Evolutionary conservation across 2,113 vertebrate genomes (phyloP), one percentile per base, ranked within the genome.

Genomic region (Takifugu bimaculatus): DNA sequence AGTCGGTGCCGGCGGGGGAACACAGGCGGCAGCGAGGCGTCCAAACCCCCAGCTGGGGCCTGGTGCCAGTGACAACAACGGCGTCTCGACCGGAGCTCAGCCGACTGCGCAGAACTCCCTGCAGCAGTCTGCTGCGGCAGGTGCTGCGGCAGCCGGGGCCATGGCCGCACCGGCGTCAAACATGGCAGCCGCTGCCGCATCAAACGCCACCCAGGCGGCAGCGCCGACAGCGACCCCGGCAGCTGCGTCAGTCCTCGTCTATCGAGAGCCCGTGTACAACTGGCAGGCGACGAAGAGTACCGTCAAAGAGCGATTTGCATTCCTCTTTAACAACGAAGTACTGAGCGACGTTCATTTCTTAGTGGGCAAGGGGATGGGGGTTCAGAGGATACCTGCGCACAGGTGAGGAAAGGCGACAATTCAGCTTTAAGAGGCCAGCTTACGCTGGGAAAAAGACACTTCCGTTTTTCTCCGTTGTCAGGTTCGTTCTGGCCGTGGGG

Each of bases 341-440:
- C 93, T 97, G 39, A 96, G 95, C 85, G 95, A 97, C 90, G 95
- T 97, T 74, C 94, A 96, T 88, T 97, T 97, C 90, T 86, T 97
- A 79, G 95, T 97, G 81, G 95, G 95, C 54, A 96, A 96, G 82
- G 95, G 95, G 48, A 93, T 94, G 89, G 93, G 94, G 53, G 91
- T 95, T 28, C 94, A 95, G 87, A 91, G 95, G 87, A 94, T 97
- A 91, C 95, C 95, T 25, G 95, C 95, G 58, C 95, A 97, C 92
- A 94, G 95, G 95, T 95, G 45, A 73, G 52, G 13, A 7, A 20
- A 49, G 64, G 61, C 2, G 20, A 49, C 43, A 3, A 50, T 15
- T 47, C 2, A 9, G 26, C 0, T 2, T 15, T 4, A 0, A n/a
- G 15, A 32, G 51, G 15, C 15, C 6, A 4, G 35, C 9, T 61